Conservation (phyloP, 2,888 invertebrate genomes). For the Nasonia oneida region DNA sequence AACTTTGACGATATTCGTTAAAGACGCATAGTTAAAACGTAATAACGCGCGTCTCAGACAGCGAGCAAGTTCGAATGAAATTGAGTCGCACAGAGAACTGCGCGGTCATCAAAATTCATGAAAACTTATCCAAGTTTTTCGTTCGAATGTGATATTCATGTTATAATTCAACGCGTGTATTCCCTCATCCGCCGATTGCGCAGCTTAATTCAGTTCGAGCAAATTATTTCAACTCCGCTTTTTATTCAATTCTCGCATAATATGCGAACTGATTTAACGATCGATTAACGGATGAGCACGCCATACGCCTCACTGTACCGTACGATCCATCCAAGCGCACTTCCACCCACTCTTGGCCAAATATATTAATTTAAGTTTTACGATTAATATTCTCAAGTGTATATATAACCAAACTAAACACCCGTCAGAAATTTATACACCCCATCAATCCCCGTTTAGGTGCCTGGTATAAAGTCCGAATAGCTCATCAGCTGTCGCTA, state of each 20-base stretch:
- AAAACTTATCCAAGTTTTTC: neutral
- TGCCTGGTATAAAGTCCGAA: neutral
- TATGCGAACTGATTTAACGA: neutral
- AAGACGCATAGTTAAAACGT: too few relatives aligned
- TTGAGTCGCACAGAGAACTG: neutral
- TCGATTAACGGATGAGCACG: neutral
- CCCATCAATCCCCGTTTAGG: neutral
- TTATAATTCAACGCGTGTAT: neutral
- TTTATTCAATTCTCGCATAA: neutral
- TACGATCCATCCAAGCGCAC: neutral
- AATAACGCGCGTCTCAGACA: too few relatives aligned
- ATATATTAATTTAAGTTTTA: constrained; percentile 6
- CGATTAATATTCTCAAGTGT: neutral
- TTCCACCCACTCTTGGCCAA: neutral
- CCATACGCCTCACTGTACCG: neutral
- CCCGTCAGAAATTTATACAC: neutral
- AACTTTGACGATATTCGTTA: too few relatives aligned
- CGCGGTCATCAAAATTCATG: neutral
- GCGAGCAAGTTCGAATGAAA: neutral
- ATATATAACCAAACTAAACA: neutral
- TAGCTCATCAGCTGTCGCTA: neutral
- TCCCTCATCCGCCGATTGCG: too few relatives aligned
- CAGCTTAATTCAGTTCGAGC: neutral
- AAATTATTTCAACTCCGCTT: neutral
- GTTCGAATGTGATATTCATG: neutral